Evolutionary conservation across 2,888 invertebrate genomes (phyloP), one percentile per base, ranked within the genome.

Genomic region (Acleris emargana): DNA sequence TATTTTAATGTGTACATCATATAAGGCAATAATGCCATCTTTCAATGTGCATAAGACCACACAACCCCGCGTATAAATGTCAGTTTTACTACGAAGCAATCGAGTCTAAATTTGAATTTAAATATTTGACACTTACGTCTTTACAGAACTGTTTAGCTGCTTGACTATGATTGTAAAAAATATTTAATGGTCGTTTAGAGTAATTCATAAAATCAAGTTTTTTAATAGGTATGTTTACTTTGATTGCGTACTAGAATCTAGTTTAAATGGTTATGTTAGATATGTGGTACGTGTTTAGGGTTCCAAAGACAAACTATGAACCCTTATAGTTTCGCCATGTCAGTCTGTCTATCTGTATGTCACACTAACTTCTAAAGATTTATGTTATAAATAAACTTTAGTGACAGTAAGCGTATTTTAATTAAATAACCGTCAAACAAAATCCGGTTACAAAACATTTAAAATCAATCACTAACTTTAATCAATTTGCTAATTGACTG

Each of bases 1-100:
- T 58, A 67, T 67, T 63, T 62, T 54, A 63, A 67, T 62, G 55
- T 52, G 16, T 43, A 47, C 22, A 22, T 49, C 59, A 60, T 28
- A 50, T 60, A 64, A 17, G 55, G 64, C 47, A 25, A 4, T 62
- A 50, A 62, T 42, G 49, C 25, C 49, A 59, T 42, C 42, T 28
- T 32, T 38, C 17, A 25, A 25, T 43, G 55, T 20, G 54, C 43
- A 55, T 25, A 13, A 28, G 45, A 43, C 32, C 13, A 57, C 28
- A 6, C 7, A 1, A 45, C 11, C 22, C 18, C 42, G 13, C 13
- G 11, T 32, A 4, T 38, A 38, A 47, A 64, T 58, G 47, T 53
- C 7, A 54, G 49, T 64, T 53, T 53, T 58, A 58, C 5, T 43
- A 11, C 13, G 2, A 20, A 25, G n/a, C 22, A 2, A 13, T 49